Evolutionary conservation across 2,888 invertebrate species (phyloP).

Genomic region (Linyphia triangularis): DNA sequence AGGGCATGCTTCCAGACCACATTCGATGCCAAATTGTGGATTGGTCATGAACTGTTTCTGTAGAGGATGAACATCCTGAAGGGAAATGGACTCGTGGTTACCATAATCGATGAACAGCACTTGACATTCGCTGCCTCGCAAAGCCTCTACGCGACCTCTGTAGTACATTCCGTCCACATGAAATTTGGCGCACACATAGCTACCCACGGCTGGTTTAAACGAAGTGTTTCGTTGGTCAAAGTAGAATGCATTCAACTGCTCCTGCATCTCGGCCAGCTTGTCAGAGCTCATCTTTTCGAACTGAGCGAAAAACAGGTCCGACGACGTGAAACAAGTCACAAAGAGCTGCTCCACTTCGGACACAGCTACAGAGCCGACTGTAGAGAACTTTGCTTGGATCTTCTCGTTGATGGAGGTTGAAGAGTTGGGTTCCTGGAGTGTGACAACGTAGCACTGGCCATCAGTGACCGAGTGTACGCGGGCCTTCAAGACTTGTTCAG

Average conservation of each 20-base stretch:
- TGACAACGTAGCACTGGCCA: conserved; percentile 13
- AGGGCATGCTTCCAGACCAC: conserved; percentile 74
- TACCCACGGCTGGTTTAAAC: conserved; percentile 40
- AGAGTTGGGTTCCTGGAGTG: conserved; percentile 12
- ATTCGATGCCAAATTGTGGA: conserved; percentile 78
- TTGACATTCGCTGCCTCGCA: background rate
- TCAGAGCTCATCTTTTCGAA: conserved; percentile 45
- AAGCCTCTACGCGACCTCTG: conserved; percentile 76
- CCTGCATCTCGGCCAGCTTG: conserved; percentile 49
- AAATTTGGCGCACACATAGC: conserved; percentile 76
- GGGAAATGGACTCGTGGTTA: conserved; percentile 77
- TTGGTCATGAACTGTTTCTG: conserved; percentile 76
- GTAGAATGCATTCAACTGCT: conserved; percentile 58
- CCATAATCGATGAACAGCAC: conserved; percentile 79
- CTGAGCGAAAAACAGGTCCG: conserved; percentile 55
- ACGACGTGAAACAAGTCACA: conserved; percentile 36
- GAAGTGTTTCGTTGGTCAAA: background rate
- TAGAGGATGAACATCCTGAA: conserved; percentile 77
- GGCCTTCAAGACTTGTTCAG: conserved; percentile 14
- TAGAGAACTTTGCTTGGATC: conserved; percentile 3
- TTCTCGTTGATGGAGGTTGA: conserved; percentile 52
- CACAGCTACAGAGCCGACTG: conserved; percentile 4
- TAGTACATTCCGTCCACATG: conserved; percentile 79
- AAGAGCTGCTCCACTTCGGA: conserved; percentile 43
- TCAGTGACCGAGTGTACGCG: conserved; percentile 8